Evolutionary conservation across 1,140 invertebrate species (phyloP), one percentile per base, ranked within the genome.

Genomic region (Hycleus cichorii): DNA sequence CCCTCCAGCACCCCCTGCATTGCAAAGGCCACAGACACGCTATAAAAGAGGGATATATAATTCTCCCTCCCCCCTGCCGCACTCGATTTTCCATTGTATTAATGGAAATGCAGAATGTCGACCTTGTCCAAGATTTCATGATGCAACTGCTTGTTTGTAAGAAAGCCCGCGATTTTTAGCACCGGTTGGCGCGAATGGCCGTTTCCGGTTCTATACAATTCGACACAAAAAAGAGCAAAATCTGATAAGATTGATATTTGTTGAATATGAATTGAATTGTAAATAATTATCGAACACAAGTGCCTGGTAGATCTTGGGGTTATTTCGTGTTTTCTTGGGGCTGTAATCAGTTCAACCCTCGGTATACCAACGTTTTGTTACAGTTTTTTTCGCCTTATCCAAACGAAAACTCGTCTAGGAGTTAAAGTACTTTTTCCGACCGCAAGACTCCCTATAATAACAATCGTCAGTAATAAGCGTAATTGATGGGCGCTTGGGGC

Each of bases 381-480:
- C 47, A 32, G 7, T 32, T 32, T 32, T n/a, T 62, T 59, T 62
- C 18, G 18, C 2, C 18, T 59, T 55, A 25, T 39, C 25, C 32
- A 1, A 7, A 46, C 38, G 40, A 39, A 43, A 54, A 54, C 50
- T 58, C 52, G 50, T 59, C 50, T 48, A 59, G 47, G 47, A 58
- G 39, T 32, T n/a, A 18, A 18, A 18, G 27, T 49, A 12, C 43
- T 39, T 58, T 54, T 57, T 32, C 39, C 44, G 59, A 61, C 59
- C 59, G 47, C 54, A 63, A 60, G 24, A 58, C 47, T 50, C 54
- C 47, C 32, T 18, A 18, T 18, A 18, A 12, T 38, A 48, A 63
- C 62, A 63, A 63, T 63, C 50, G 58, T 39, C 18, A 39, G 48
- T 63, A 63, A 63, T 63, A 57, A 63, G 54, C 49, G 62, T 57